Evolutionary conservation across 2,797 vertebrate species (phyloP).

Genomic region (Scolopax bukidnonensis): DNA sequence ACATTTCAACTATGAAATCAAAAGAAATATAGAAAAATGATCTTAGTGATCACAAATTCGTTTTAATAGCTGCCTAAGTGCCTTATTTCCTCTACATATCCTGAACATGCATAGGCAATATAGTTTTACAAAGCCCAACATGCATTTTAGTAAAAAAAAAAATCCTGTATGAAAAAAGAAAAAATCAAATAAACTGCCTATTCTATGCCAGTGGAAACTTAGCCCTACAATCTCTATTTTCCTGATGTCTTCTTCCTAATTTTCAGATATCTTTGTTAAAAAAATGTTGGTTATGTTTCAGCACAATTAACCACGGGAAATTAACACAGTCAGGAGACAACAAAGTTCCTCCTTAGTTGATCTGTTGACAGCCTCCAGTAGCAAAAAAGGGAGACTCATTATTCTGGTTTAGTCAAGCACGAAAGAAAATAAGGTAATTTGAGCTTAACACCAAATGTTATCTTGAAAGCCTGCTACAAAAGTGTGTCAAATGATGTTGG

Average conservation of each 20-base stretch:
- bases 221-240: background rate
- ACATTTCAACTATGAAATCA: background rate
- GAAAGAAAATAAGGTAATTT: background rate
- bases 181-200: background rate
- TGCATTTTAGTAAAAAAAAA: background rate
- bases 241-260: background rate
- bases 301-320: background rate
- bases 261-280: background rate
- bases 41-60: background rate
- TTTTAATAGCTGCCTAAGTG: background rate
- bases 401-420: background rate
- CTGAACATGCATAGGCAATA: background rate
- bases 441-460: slow-evolving; percentile 5
- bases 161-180: background rate
- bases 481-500: background rate
- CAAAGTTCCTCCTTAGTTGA: background rate
- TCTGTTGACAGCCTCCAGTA: background rate
- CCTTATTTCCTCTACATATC: background rate
- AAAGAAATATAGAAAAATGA: background rate
- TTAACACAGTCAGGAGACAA: background rate
- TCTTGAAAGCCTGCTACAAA: slow-evolving; percentile 9
- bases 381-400: background rate
- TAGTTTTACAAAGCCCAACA: background rate
- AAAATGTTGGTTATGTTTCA: background rate
- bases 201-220: background rate